Evolutionary conservation across 2,113 vertebrate species (phyloP).

Genomic region (Corythornis madagascariensis): DNA sequence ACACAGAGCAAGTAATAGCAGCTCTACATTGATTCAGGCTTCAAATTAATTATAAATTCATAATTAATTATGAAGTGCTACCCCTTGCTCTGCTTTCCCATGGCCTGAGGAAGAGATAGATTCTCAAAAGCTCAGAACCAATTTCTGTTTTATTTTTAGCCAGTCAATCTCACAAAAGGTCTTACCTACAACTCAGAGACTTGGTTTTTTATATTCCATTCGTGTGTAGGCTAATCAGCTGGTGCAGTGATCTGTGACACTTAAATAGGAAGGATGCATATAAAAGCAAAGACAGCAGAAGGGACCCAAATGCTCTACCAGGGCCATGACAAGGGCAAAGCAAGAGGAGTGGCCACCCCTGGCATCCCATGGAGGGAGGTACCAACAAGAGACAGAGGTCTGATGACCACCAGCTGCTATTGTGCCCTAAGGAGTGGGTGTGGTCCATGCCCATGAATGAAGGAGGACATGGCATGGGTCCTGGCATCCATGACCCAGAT

Average conservation of each 20-base stretch:
- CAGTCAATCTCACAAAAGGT: slow-evolving; percentile 71
- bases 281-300: slow-evolving; percentile 48
- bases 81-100: slow-evolving; percentile 54
- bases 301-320: not conserved
- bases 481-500: not conserved
- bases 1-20: slow-evolving; percentile 4
- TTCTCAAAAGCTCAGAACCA: slow-evolving; percentile 59
- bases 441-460: accelerated
- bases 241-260: slow-evolving; percentile 68
- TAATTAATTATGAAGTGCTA: slow-evolving; percentile 71
- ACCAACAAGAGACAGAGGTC: not conserved
- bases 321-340: slow-evolving; percentile 29
- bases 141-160: slow-evolving; percentile 72
- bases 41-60: slow-evolving; percentile 66
- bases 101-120: slow-evolving; percentile 47
- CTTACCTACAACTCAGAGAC: slow-evolving; percentile 54
- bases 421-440: not conserved
- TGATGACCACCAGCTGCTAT: not conserved
- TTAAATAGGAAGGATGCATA: slow-evolving; percentile 60
- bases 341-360: not conserved
- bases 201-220: slow-evolving; percentile 52
- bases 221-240: slow-evolving; percentile 62
- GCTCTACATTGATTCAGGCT: slow-evolving; percentile 16
- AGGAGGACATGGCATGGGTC: not conserved
- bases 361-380: not conserved